Evolutionary conservation across 2,113 vertebrate genomes (phyloP), one percentile per base, ranked within the genome.

Genomic region (Promerops cafer): DNA sequence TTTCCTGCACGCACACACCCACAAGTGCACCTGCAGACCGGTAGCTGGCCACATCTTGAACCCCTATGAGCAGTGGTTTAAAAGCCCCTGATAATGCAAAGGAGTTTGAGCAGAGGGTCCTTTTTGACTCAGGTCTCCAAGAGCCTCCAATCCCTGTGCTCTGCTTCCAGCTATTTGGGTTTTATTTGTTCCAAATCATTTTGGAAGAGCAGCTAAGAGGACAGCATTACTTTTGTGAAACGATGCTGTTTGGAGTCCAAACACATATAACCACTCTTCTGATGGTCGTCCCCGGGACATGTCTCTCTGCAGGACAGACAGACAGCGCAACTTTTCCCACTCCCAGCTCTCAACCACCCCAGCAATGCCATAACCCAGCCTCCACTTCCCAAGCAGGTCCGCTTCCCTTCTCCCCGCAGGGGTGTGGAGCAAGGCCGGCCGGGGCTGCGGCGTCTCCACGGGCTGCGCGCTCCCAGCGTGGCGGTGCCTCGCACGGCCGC

Each of bases 281-380:
- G 7, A 35, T 2, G 11, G n/a, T 9, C 5, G 0, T 21, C 6
- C 39, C 57, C 1, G 1, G 5, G 24, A 44, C 1, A 0, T 20
- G 20, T 27, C 39, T 86, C 61, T 49, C 53, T 27, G 45, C 39
- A 50, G 52, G 53, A 54, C 56, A 78, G 40, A 37, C 31, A 52
- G 61, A 49, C 2, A 1, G 35, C 0, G 0, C 3, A 16, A 56
- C 57, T 9, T 21, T 74, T 68, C 66, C 78, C 10, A 1, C 39
- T 75, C 44, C 82, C 21, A 12, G 61, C 40, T 54, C 28, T 42
- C 4, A 6, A 23, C 40, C 68, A 56, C 53, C 16, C 33, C 61
- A 61, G 78, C 71, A 85, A 52, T 7, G 63, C 59, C 11, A 0
- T 30, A 50, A 76, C 33, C 63, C 47, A 69, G 56, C 52, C 44